Evolutionary conservation across 2,888 invertebrate species (phyloP).

Genomic region (Iselma pallidipennis): DNA sequence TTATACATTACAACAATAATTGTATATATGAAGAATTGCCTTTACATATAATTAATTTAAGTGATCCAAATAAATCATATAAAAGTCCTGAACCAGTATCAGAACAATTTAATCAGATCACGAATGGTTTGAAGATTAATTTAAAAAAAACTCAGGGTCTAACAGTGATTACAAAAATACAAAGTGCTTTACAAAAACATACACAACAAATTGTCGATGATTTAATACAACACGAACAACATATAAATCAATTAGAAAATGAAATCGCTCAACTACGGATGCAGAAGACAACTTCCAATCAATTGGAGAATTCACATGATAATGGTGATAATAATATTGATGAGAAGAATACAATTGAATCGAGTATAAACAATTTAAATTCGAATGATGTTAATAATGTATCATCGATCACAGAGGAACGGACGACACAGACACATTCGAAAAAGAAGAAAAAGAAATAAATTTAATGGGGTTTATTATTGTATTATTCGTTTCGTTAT

Average conservation of each 20-base stretch:
- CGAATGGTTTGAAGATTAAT: constrained; percentile 41
- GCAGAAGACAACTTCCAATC: too few relatives aligned
- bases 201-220: constrained; percentile 45
- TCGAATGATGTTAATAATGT: background rate
- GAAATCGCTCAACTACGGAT: too few relatives aligned
- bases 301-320: background rate
- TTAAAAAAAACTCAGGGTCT: constrained; percentile 38
- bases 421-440: background rate
- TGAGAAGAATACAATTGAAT: too few relatives aligned
- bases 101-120: constrained; percentile 42
- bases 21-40: constrained; percentile 61
- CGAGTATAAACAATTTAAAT: background rate
- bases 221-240: constrained; percentile 45
- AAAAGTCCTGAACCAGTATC: constrained; percentile 46
- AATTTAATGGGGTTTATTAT: too few relatives aligned
- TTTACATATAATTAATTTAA: constrained; percentile 58
- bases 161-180: constrained; percentile 45
- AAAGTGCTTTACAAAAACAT: constrained; percentile 48
- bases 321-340: background rate
- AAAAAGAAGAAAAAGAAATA: background rate
- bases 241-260: constrained; percentile 51
- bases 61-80: constrained; percentile 48
- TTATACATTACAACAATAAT: constrained; percentile 62
- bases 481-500: too few relatives aligned
- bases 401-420: too few relatives aligned